These are phyloP conservation scores for Rhagoletis pomonella DNA, from an alignment of 1,140 invertebrate genomes.

Conservation along the genomic window DNA sequence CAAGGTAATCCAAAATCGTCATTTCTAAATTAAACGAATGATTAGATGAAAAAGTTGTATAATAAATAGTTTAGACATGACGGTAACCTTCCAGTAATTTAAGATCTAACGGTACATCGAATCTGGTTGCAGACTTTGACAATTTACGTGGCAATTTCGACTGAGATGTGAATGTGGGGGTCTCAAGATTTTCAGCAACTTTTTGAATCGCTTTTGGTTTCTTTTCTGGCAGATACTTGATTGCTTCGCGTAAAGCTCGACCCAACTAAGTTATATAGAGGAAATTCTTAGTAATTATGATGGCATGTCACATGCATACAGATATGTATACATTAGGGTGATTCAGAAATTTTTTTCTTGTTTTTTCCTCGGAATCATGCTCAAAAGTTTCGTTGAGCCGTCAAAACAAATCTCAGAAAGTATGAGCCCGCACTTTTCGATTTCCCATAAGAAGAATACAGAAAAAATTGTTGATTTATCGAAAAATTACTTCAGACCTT, in stretches of 20 bases:
- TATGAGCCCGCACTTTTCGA: no score
- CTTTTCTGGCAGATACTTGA: constrained; percentile 67
- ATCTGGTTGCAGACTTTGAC: constrained; percentile 78
- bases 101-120: constrained; percentile 79
- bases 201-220: constrained; percentile 35
- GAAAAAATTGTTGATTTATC: no score
- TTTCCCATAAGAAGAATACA: no score
- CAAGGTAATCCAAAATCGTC: constrained; percentile 78
- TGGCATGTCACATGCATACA: no score
- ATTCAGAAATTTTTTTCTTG: no score
- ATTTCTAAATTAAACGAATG: constrained; percentile 72
- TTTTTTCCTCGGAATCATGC: no score
- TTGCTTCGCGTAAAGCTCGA: constrained; percentile 67
- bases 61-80: no score
- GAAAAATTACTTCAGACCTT: no score
- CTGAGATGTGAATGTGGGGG: background rate
- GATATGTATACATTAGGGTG: no score
- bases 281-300: no score
- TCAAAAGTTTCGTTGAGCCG: no score
- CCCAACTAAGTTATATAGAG: constrained; percentile 62
- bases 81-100: constrained; percentile 75
- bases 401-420: no score
- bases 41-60: background rate
- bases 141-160: constrained; percentile 77
- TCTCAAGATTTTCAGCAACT: constrained; percentile 49